These are phyloP conservation scores for Caenorhabditis sinica DNA, from an alignment of 2,888 invertebrate genomes.

Conservation along the genomic window DNA sequence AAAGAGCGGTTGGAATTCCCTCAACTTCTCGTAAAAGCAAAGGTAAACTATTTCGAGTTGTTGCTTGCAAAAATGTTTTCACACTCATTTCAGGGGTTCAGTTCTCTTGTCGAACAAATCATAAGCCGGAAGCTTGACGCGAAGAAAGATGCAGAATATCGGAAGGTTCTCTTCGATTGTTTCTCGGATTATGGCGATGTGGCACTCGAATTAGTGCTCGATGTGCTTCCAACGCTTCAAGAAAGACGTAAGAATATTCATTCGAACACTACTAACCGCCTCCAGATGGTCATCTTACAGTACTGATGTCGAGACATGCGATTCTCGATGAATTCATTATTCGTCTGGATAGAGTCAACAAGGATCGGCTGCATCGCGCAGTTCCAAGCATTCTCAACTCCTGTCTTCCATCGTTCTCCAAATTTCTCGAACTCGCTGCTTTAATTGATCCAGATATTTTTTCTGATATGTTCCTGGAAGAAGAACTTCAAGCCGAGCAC, in stretches of 20 bases:
- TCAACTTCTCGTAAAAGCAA: not conserved
- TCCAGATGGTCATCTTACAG: not conserved
- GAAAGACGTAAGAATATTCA: not conserved
- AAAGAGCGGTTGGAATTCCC: not conserved
- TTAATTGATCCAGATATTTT: conserved; percentile 4
- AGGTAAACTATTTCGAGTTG: conserved; percentile 1
- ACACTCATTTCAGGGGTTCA: conserved; percentile 47
- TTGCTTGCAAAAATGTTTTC: not conserved
- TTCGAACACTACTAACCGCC: not conserved
- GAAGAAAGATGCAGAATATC: not conserved
- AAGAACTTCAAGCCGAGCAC: not conserved
- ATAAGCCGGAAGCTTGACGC: not conserved
- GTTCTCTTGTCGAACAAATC: conserved; percentile 4
- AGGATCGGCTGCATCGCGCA: not conserved
- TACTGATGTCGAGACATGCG: not conserved
- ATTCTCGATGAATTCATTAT: conserved; percentile 10
- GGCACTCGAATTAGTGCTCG: conserved; percentile 8
- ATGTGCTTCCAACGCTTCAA: conserved; percentile 11
- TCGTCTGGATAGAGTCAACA: not conserved
- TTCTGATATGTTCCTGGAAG: not conserved
- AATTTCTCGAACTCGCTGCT: not conserved
- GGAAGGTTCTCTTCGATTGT: conserved; percentile 37
- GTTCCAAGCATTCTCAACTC: not conserved
- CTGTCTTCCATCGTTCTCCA: conserved; percentile 2
- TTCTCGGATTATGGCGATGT: conserved; percentile 22